phyloP scores from a whole-genome alignment of 2,797 vertebrate genomes.

The Merluccius polli region DNA sequence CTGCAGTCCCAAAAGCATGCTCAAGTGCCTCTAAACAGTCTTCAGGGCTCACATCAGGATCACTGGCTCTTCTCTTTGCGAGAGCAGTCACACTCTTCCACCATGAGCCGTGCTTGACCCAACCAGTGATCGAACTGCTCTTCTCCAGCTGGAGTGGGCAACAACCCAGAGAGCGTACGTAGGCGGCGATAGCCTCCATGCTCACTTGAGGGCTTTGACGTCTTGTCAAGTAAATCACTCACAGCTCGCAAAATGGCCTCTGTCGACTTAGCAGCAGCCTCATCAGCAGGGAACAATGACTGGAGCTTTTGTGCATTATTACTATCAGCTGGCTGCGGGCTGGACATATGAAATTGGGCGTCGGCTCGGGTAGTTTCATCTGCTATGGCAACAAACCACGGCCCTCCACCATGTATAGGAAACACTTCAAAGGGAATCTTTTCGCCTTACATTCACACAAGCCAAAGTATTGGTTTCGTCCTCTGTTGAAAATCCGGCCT shows the following conservation, averaged over 20 bases:
- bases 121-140: slow-evolving; percentile 1
- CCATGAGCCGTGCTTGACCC: not conserved
- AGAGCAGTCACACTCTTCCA: not conserved
- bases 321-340: not conserved
- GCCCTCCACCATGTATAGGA: not conserved
- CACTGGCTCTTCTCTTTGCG: not conserved
- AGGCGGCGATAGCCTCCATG: not conserved
- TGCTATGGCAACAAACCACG: not conserved
- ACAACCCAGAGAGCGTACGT: not conserved
- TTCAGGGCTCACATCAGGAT: not conserved
- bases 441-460: not conserved
- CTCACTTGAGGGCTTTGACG: not conserved
- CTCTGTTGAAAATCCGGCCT: no score
- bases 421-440: slow-evolving; percentile 3
- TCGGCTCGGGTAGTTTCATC: not conserved
- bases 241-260: not conserved
- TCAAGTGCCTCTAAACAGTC: slow-evolving; percentile 14
- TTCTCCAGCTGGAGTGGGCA: not conserved
- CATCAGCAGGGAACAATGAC: not conserved
- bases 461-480: no score
- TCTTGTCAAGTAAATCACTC: not conserved
- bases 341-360: no score
- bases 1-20: slow-evolving; percentile 12
- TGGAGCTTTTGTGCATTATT: not conserved
- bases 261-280: not conserved